Evolutionary conservation across 2,113 vertebrate genomes (phyloP).

Genomic region (Numida meleagris): DNA sequence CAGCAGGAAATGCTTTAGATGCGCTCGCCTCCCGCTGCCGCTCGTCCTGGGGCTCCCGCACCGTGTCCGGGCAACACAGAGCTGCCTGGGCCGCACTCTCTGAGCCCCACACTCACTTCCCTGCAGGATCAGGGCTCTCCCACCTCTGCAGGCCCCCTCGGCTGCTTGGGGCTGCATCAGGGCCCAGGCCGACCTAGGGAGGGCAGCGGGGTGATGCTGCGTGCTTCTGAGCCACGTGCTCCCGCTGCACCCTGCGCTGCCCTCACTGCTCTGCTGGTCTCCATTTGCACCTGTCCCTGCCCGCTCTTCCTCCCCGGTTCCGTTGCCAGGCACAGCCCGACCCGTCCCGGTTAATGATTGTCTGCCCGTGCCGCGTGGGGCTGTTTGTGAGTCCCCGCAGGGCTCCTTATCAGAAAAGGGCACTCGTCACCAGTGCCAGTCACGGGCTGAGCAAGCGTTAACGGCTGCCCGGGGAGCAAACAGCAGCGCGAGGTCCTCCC

Average conservation of each 20-base stretch:
- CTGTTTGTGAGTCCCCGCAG: not conserved
- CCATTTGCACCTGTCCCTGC: not conserved
- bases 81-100: not conserved
- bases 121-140: not conserved
- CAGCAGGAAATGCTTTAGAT: fast-evolving
- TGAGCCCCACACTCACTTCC: not conserved
- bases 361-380: not conserved
- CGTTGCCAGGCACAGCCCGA: not conserved
- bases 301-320: not conserved
- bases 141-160: too few relatives aligned
- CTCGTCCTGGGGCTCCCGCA: not conserved
- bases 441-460: not conserved
- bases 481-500: not conserved
- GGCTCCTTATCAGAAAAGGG: conserved; percentile 19
- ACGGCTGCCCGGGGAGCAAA: not conserved
- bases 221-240: not conserved
- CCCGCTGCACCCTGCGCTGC: fast-evolving
- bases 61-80: not conserved
- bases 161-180: not conserved
- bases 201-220: not conserved
- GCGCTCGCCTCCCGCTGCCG: fast-evolving
- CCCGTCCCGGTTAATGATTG: conserved; percentile 34
- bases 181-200: too few relatives aligned
- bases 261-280: fast-evolving
- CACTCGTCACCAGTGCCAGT: not conserved